These are phyloP conservation scores for Smutsia temminckii DNA, from an alignment of 2,797 vertebrate species.

Conservation along the genomic window DNA sequence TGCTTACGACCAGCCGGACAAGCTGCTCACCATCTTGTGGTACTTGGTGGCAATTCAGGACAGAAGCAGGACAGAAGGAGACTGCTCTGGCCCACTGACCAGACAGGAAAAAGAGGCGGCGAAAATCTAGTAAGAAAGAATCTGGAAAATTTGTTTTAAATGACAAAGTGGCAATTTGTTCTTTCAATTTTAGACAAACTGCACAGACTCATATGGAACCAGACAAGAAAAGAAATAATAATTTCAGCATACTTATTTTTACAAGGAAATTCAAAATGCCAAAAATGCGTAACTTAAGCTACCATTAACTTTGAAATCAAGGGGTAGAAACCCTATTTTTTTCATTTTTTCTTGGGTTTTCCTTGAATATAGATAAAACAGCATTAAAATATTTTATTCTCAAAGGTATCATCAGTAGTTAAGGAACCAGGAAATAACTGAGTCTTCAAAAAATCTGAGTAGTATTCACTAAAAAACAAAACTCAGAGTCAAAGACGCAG, in stretches of 20 bases:
- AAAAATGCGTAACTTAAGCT: slow-evolving; percentile 24
- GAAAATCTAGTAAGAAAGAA: neutral
- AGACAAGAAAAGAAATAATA: neutral
- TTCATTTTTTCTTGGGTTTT: neutral
- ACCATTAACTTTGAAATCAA: neutral
- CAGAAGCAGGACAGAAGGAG: neutral
- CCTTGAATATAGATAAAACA: slow-evolving; percentile 25
- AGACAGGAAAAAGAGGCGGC: neutral
- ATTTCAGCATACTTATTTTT: slow-evolving; percentile 12
- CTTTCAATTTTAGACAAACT: slow-evolving; percentile 14
- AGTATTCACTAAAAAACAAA: neutral
- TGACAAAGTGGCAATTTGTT: neutral
- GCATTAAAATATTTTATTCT: neutral
- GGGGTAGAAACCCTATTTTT: neutral
- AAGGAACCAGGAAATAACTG: slow-evolving; percentile 40
- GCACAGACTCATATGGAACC: neutral
- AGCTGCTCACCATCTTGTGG: neutral
- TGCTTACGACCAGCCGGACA: neutral
- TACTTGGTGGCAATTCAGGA: neutral
- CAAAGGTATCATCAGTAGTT: slow-evolving; percentile 11
- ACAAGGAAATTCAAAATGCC: slow-evolving; percentile 25
- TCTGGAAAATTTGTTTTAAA: neutral
- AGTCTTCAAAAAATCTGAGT: neutral
- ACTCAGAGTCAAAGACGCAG: neutral
- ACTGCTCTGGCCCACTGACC: neutral